Evolutionary conservation across 2,113 vertebrate genomes (phyloP).

Genomic region (Xenus cinereus): DNA sequence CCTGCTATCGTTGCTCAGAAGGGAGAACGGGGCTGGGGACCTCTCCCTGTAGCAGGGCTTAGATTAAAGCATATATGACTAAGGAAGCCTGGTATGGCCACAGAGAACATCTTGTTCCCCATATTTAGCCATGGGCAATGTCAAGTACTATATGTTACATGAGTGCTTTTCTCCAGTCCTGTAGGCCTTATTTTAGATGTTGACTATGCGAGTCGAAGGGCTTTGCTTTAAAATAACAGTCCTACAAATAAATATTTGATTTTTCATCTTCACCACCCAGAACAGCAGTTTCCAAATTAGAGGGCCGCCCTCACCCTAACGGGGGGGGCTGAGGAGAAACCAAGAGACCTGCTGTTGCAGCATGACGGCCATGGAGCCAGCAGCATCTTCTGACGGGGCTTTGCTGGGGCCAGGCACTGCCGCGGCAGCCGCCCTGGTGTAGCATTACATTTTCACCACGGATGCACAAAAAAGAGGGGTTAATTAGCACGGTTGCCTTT

Average conservation of each 20-base stretch:
- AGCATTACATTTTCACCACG: not conserved
- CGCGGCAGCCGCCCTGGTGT: not conserved
- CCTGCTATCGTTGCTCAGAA: not conserved
- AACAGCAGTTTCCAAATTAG: not conserved
- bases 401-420: not conserved
- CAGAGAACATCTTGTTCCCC: slow-evolving; percentile 65
- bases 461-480: slow-evolving; percentile 9
- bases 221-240: slow-evolving; percentile 12
- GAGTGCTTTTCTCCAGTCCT: slow-evolving; percentile 32
- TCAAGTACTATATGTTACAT: slow-evolving; percentile 55
- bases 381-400: not conserved
- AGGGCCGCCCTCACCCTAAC: not conserved
- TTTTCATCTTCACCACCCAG: not conserved
- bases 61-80: slow-evolving; percentile 59
- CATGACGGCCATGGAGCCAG: no score
- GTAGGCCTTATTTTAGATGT: slow-evolving; percentile 41
- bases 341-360: not conserved
- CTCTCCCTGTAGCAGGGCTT: not conserved
- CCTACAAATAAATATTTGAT: not conserved
- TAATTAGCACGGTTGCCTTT: slow-evolving; percentile 45
- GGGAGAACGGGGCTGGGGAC: not conserved
- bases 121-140: slow-evolving; percentile 57
- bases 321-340: not conserved
- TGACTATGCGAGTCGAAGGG: not conserved
- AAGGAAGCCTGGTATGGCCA: slow-evolving; percentile 59